Conservation (phyloP, 2,113 vertebrate species). For the Ptyas mucosa region DNA sequence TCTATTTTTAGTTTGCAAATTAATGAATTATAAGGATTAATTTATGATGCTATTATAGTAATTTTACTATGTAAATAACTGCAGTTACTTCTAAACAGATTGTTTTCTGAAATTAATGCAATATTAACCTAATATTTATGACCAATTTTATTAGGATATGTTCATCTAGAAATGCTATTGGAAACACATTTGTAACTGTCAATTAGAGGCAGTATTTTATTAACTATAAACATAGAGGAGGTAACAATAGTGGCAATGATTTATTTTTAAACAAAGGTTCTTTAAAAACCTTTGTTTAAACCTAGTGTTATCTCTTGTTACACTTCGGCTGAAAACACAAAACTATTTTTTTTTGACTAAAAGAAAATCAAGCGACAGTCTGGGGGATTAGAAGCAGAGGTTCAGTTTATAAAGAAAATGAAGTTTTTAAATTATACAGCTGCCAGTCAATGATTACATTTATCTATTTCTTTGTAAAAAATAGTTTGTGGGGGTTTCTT, state of each 20-base stretch:
- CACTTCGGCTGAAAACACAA: background rate
- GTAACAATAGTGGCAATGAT: background rate
- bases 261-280: background rate
- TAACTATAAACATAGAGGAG: background rate
- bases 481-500: background rate
- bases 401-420: background rate
- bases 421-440: conserved; percentile 22
- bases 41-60: background rate
- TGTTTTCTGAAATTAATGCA: background rate
- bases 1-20: background rate
- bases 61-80: too few species aligned
- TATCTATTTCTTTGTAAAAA: conserved; percentile 14
- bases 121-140: background rate
- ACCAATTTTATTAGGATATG: background rate
- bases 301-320: background rate
- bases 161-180: background rate
- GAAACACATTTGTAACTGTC: background rate
- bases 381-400: background rate
- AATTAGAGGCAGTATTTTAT: background rate
- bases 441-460: conserved; percentile 15
- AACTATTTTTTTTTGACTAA: background rate
- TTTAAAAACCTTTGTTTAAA: background rate
- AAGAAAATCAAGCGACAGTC: background rate
- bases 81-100: background rate
- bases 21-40: background rate